Base-by-base conservation (phyloP, 2,888 invertebrate species). In the Pristionchus fissidentatus region DNA sequence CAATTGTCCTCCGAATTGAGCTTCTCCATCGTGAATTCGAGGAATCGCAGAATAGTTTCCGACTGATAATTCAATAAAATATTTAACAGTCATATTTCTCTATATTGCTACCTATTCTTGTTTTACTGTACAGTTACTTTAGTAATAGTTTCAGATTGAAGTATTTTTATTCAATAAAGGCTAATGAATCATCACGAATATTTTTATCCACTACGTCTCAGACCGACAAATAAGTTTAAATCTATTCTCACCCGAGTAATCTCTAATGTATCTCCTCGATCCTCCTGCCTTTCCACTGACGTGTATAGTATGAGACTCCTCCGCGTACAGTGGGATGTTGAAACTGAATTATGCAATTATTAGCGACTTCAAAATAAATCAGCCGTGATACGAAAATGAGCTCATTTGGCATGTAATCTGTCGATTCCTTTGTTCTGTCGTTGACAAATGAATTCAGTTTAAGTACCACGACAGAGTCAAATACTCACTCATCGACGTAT, bases 211-310 rank as follows among this genome's bases (percentile, higher is more conserved):
- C n/a, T n/a, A n/a, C n/a, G n/a, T n/a, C n/a, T n/a, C n/a, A n/a
- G n/a, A n/a, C n/a, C n/a, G n/a, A n/a, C n/a, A n/a, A n/a, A n/a
- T n/a, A n/a, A n/a, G n/a, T n/a, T n/a, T n/a, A n/a, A n/a, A n/a
- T n/a, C n/a, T 32, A n/a, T 38, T 26, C n/a, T 57, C 22, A 26
- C 57, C 26, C 55, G 19, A 1, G 52, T 79, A 52, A 8, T 79
- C 55, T 62, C 80, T 81, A 4, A 10, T 22, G 22, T 62, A 62
- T 49, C 75, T 46, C 49, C 75, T 77, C 7, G 73, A 46, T 46
- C 49, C 75, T 49, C 75, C 75, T n/a, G 29, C 62, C 46, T 81
- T 81, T 29, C 62, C 80, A 62, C 62, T 60, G 4, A 81, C 80
- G 26, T 79, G 55, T n/a, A 81, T 81, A 13, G 80, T 81, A 15